Base-by-base conservation (phyloP, 2,113 vertebrate genomes). In the Numida meleagris region DNA sequence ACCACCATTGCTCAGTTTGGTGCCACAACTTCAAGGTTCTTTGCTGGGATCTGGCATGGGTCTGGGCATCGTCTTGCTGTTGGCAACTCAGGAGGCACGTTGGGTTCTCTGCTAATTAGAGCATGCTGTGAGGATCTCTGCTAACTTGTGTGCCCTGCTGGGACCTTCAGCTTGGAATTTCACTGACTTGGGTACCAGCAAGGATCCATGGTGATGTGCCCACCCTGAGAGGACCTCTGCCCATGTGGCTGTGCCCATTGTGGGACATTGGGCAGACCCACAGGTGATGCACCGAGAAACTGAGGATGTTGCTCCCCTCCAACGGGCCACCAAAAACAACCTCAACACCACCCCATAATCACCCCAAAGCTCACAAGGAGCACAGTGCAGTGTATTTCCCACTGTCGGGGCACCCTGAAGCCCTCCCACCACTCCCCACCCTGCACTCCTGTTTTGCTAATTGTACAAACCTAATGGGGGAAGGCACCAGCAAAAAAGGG, bases 381-480 rank as follows among this genome's bases (percentile, higher is more conserved):
- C 36, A 1, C 1, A 40, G 16, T 40, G 61, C 36, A 40, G 38
- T 12, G 11, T 38, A 58, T n/a, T 58, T 20, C 55, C 31, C 55
- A 31, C 7, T 33, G 55, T 21, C n/a, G 0, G 78, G 68, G 72
- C 78, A 34, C 68, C 55, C 70, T 61, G 0, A 66, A 55, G 57
- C 20, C 43, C 53, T 23, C 80, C 33, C 79, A 75, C 86, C 24
- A 1, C 2, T 6, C 58, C 2, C 34, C 86, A 67, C 63, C 93
- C 96, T 93, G 86, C 59, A 90, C 96, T 95, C 90, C 10, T 55
- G 79, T 93, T 98, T 94, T 93, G 96, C 95, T 98, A 98, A 98
- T 98, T 98, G 98, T 95, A 97, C 95, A 93, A 97, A 97, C 95
- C 97, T 98, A 98, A 98, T 97, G 97, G 98, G 97, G 97, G 97